phyloP scores from a whole-genome alignment of 2,888 invertebrate species.

The Endomychus coccineus region DNA sequence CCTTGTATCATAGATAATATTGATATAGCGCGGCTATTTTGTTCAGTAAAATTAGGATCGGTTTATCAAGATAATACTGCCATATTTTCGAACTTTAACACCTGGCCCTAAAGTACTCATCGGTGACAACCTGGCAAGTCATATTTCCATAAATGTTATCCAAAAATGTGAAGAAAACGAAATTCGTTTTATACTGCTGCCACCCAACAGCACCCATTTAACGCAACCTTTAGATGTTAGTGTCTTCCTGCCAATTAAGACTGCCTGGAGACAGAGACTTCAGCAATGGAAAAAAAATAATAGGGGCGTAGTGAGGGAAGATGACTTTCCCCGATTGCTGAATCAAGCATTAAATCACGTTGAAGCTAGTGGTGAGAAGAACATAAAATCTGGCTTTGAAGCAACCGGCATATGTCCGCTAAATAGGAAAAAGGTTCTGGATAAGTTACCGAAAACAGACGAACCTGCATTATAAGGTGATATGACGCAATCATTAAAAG shows the following conservation, averaged over 20 bases:
- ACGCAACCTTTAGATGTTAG: slow-evolving; percentile 13
- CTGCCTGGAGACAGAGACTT: too few relatives aligned
- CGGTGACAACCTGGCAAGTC: slow-evolving; percentile 13
- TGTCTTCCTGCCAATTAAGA: slow-evolving; percentile 13
- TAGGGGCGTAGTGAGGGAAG: slow-evolving; percentile 15
- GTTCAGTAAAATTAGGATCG: too few relatives aligned
- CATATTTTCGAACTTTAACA: slow-evolving; percentile 8
- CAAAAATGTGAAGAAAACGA: slow-evolving; percentile 16
- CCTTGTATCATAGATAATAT: too few relatives aligned
- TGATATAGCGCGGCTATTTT: too few relatives aligned
- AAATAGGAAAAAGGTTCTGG: slow-evolving; percentile 8
- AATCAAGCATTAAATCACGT: slow-evolving; percentile 14
- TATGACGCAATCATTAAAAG: slow-evolving; percentile 8
- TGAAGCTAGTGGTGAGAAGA: slow-evolving; percentile 6
- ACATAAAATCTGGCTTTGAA: slow-evolving; percentile 11
- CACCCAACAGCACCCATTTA: slow-evolving; percentile 15
- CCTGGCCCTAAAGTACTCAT: slow-evolving; percentile 10
- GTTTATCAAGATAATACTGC: slow-evolving; percentile 6
- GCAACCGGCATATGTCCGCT: slow-evolving; percentile 11
- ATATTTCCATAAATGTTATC: slow-evolving; percentile 10
- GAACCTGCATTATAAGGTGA: slow-evolving; percentile 4
- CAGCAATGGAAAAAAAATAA: slow-evolving; percentile 14
- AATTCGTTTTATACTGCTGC: slow-evolving; percentile 13
- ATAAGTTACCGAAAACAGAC: slow-evolving; percentile 10
- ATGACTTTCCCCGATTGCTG: slow-evolving; percentile 16